These are phyloP conservation scores for Pollenia amentaria DNA, from an alignment of 2,888 invertebrate genomes.

Conservation along the genomic window DNA sequence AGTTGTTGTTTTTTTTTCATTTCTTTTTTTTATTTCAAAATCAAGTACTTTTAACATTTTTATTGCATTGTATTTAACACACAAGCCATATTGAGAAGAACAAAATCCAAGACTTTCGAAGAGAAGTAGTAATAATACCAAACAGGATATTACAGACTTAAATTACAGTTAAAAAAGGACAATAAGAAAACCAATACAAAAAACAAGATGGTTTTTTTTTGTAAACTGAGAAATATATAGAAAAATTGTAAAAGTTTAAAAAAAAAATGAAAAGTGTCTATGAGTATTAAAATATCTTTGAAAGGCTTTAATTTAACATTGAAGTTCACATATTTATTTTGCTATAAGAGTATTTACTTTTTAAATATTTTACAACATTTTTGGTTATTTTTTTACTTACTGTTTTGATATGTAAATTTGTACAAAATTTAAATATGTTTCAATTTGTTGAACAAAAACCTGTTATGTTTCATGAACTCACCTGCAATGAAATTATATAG, in stretches of 20 bases:
- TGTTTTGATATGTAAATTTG: background rate
- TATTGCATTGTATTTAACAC: constrained; percentile 54
- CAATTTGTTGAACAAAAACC: background rate
- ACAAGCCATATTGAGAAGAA: constrained; percentile 14
- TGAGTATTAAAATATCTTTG: constrained; percentile 21
- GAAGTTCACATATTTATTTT: background rate
- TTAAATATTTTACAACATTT: constrained; percentile 19
- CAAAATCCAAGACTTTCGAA: background rate
- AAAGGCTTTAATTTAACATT: background rate
- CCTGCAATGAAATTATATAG: constrained; percentile 65
- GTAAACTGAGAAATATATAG: background rate
- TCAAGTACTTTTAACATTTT: constrained; percentile 1
- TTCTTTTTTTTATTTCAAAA: background rate
- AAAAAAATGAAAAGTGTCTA: constrained; percentile 16
- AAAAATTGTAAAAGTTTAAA: background rate
- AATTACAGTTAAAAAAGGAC: constrained; percentile 64
- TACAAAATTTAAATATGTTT: constrained; percentile 29
- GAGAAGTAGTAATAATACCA: constrained; percentile 23
- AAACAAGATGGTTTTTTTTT: constrained; percentile 22
- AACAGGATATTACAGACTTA: constrained; percentile 73
- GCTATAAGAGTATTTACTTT: background rate
- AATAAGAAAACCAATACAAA: background rate
- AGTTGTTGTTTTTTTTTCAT: constrained; percentile 4
- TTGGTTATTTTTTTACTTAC: constrained; percentile 49
- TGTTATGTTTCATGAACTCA: constrained; percentile 58